Conservation (phyloP, 2,797 vertebrate species). For the Falco concolor region DNA sequence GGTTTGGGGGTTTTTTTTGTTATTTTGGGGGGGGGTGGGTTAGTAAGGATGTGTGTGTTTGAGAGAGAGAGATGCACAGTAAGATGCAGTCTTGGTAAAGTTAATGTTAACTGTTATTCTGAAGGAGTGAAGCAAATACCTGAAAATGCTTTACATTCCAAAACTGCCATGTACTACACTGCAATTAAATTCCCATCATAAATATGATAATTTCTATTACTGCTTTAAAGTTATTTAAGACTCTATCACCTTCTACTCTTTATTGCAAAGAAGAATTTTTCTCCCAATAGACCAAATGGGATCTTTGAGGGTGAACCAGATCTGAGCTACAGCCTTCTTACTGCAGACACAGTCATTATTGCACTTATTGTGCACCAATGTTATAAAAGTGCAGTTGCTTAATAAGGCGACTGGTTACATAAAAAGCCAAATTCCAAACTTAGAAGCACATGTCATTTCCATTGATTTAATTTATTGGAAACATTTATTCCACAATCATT, state of each 20-base stretch:
- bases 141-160: neutral
- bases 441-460: neutral
- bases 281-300: neutral
- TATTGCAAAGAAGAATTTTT: neutral
- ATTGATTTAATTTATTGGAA: neutral
- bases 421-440: neutral
- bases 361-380: neutral
- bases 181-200: neutral
- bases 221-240: neutral
- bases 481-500: neutral
- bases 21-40: neutral
- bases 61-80: neutral
- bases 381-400: neutral
- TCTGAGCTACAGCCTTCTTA: neutral
- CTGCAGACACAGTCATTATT: neutral
- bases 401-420: neutral
- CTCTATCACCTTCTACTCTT: neutral
- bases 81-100: neutral
- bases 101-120: neutral
- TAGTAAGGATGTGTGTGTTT: neutral
- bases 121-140: neutral
- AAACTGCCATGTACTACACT: neutral
- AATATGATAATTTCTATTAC: neutral
- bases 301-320: neutral
- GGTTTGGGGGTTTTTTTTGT: no score